Base-by-base conservation (phyloP, 2,888 invertebrate species). In the Polietes domitor region DNA sequence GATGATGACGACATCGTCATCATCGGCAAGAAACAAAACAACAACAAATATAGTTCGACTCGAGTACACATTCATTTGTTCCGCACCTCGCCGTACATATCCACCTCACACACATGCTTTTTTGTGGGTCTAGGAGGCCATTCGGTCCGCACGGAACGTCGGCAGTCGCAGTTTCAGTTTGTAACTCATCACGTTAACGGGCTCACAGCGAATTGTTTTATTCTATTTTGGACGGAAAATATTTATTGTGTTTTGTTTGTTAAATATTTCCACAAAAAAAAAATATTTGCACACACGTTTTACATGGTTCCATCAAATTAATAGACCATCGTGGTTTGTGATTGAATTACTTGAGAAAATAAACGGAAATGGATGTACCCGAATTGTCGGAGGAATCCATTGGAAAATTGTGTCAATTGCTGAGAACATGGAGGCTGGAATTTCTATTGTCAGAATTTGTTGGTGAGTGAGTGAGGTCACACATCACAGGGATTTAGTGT, bases 381-480 rank as follows among this genome's bases (percentile, higher is more conserved):
- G 37, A 37, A 24, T 24, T 68, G n/a, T 15, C 68, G 0, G 19
- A 68, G 24, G 68, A 68, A 43, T 41, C 37, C 24, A 41, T 68
- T 6, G 24, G 4, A 10, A 21, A 43, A 41, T 68, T 83, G 12
- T 50, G 37, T n/a, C 55, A 65, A 50, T 76, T 83, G 28, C 65
- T 83, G 47, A 10, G 21, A 2, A 26, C 72, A 55, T 83, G 82
- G 82, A 79, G 76, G 17, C 58, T 83, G 68, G 79, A 83, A n/a
- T 68, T 41, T 24, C 37, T 68, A 3, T 15, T 68, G 68, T 3
- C 21, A 21, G 43, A 68, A 43, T 68, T 68, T 68, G 15, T 68
- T 41, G 68, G 68, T 68, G 24, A 68, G 68, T 68, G n/a, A n/a
- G n/a, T n/a, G n/a, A n/a, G n/a, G n/a, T n/a, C n/a, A n/a, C n/a